phyloP scores from a whole-genome alignment of 2,797 vertebrate genomes.

The Eospalax fontanierii region DNA sequence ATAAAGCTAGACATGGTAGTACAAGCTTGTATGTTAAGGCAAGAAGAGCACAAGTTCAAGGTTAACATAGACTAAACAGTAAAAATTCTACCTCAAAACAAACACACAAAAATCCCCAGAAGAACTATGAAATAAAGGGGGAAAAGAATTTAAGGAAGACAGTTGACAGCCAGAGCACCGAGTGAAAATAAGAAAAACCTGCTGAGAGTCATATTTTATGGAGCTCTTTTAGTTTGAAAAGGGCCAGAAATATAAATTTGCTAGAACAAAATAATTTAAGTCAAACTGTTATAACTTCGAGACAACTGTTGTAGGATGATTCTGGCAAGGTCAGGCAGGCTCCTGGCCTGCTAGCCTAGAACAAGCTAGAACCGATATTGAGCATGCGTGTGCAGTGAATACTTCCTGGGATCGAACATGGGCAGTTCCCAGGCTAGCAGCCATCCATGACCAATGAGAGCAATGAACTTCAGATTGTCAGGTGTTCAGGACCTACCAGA shows the following conservation, averaged over 20 bases:
- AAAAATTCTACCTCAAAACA: not conserved
- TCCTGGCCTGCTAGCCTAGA: too few species aligned
- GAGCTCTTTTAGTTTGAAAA: not conserved
- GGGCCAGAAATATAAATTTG: not conserved
- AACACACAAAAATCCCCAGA: too few species aligned
- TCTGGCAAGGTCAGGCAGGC: too few species aligned
- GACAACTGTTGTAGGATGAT: too few species aligned
- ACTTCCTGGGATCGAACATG: too few species aligned
- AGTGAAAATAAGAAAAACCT: conserved; percentile 42
- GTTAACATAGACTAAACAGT: not conserved
- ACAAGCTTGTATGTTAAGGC: not conserved
- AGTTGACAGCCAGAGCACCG: conserved; percentile 7
- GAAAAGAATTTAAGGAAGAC: not conserved
- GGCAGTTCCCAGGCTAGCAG: too few species aligned
- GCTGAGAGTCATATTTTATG: conserved; percentile 30
- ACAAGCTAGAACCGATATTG: too few species aligned
- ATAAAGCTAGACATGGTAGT: not conserved
- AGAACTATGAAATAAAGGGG: not conserved
- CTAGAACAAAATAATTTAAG: not conserved
- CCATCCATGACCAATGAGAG: too few species aligned
- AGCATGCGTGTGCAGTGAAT: too few species aligned
- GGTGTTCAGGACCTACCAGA: too few species aligned
- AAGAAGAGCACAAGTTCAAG: not conserved
- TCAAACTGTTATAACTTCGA: too few species aligned
- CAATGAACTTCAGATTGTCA: too few species aligned